phyloP scores from a whole-genome alignment of 2,797 vertebrate genomes.

The Mycteria americana region DNA sequence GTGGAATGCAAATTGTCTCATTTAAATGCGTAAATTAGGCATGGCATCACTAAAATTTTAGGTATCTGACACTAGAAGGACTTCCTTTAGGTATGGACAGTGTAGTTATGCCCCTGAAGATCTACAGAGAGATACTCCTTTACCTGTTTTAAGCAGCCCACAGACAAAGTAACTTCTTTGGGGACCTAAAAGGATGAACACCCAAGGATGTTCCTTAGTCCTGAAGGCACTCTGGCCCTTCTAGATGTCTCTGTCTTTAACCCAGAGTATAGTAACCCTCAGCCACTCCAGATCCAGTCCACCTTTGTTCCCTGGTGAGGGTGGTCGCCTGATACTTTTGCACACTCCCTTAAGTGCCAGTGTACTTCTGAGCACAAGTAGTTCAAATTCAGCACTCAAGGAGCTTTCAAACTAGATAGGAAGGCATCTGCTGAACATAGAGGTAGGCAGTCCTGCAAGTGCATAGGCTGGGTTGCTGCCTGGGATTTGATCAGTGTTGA shows the following conservation, averaged over 20 bases:
- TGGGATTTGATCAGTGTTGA: neutral
- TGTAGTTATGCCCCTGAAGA: neutral
- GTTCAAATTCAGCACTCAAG: neutral
- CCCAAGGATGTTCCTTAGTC: neutral
- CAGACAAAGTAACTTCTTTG: neutral
- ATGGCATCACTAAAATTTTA: neutral
- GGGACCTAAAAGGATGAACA: too few species aligned
- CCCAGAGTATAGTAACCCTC: neutral
- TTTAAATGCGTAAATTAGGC: neutral
- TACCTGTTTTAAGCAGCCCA: neutral
- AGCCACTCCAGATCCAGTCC: neutral
- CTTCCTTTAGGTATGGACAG: neutral
- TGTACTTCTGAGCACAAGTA: neutral
- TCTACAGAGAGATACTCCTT: neutral
- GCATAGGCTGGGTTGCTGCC: neutral
- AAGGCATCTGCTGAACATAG: neutral
- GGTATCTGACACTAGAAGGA: neutral
- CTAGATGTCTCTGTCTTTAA: neutral
- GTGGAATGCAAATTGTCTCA: neutral
- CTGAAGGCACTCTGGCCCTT: neutral
- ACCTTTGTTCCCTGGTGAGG: neutral
- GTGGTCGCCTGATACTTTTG: neutral
- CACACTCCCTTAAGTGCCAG: neutral
- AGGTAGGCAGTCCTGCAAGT: neutral
- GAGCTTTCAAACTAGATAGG: neutral